These are phyloP conservation scores for Tenthredo livida DNA, from an alignment of 2,888 invertebrate species.

Conservation along the genomic window DNA sequence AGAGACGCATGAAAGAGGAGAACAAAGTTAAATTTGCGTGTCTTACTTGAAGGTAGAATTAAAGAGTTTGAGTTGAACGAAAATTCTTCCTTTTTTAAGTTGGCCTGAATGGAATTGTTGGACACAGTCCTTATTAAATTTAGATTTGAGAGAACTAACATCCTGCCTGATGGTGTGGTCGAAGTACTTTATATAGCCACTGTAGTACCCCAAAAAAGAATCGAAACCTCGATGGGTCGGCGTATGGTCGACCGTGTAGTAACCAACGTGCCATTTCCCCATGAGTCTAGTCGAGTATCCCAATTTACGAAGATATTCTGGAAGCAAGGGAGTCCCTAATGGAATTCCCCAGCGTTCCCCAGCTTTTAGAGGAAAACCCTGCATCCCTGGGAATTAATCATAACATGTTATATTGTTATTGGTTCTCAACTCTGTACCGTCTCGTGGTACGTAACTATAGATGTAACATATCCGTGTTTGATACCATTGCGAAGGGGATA, in stretches of 20 bases:
- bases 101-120: not conserved
- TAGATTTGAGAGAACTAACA: constrained; percentile 64
- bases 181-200: constrained; percentile 90
- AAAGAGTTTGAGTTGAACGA: not conserved
- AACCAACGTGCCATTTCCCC: constrained; percentile 83
- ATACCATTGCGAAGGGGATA: constrained; percentile 87
- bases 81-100: not conserved
- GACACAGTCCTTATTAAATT: constrained; percentile 20
- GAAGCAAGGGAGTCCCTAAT: constrained; percentile 78
- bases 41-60: constrained; percentile 58
- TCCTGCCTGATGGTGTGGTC: constrained; percentile 81
- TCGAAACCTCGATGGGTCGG: constrained; percentile 89
- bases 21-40: constrained; percentile 22
- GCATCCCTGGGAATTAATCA: constrained; percentile 77
- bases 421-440: too few relatives aligned
- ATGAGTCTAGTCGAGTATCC: constrained; percentile 80
- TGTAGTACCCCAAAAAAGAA: constrained; percentile 91
- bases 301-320: constrained; percentile 78
- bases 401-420: not conserved
- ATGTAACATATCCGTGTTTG: too few relatives aligned
- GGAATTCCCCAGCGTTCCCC: constrained; percentile 79
- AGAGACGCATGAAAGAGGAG: not conserved
- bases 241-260: constrained; percentile 80
- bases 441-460: not conserved
- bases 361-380: constrained; percentile 78